Evolutionary conservation across 1,140 invertebrate genomes (phyloP), one percentile per base, ranked within the genome.

Genomic region (Myzus persicae): DNA sequence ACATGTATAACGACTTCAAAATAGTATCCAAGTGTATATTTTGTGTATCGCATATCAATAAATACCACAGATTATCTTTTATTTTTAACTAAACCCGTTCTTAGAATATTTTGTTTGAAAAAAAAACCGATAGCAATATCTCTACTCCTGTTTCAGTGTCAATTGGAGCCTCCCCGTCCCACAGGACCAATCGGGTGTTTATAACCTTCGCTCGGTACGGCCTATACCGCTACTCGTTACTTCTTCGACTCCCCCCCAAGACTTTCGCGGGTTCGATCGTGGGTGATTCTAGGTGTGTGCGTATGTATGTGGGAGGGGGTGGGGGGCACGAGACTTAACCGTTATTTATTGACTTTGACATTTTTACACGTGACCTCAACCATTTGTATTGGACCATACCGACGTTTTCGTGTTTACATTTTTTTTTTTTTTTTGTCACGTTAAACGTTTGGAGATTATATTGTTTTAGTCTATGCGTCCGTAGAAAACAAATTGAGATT

Each of bases 271-370:
- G 44, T 6, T 8, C 31, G 85, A 44, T 2, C 22, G 22, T 31
- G 26, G 26, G 26, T 67, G n/a, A 2, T n/a, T n/a, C 11, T n/a
- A n/a, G 31, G 14, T 6, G 4, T 14, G 14, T 6, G 14, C 18
- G 48, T 22, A 1, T 24, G 48, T 22, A 1, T 22, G 8, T 26
- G 26, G 26, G 9, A 26, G 3, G 46, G 18, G 46, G 59, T 4
- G 11, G 3, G 11, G 26, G n/a, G 20, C 1, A 76, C 59, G 14
- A 76, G 59, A 42, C 40, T 85, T 85, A 85, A 85, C 87, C 44
- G 44, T 88, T 88, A 88, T 88, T 88, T 88, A 88, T 88, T 88
- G 44, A 51, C 46, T 51, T 51, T 48, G 87, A 88, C 87, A 88
- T 88, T 88, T 88, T 88, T 88, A 51, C 44, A 48, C 36, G 87